Evolutionary conservation across 2,113 vertebrate species (phyloP).

Genomic region (Opisthocomus hoazin): DNA sequence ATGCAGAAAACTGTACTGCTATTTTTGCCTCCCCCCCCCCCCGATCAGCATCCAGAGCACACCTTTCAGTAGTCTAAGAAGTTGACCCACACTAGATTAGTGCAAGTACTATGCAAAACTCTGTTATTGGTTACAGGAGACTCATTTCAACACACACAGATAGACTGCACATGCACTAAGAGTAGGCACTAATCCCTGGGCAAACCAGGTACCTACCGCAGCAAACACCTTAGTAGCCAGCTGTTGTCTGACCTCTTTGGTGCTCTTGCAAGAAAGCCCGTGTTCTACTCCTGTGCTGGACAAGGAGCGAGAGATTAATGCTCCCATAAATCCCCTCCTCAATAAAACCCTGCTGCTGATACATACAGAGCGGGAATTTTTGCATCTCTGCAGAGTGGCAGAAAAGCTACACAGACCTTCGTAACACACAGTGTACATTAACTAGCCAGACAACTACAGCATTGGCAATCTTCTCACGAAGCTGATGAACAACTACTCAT

Average conservation of each 20-base stretch:
- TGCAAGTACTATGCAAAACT: background rate
- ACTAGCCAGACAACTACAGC: background rate
- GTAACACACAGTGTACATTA: background rate
- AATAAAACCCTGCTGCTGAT: background rate
- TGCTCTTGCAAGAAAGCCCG: background rate
- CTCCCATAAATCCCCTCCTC: background rate
- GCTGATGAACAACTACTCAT: background rate
- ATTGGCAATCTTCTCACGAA: background rate
- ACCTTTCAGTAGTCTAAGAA: background rate
- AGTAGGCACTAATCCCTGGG: background rate
- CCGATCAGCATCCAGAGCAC: fast-evolving
- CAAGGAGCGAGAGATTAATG: background rate
- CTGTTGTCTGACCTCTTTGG: background rate
- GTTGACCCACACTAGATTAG: background rate
- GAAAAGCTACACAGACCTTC: background rate
- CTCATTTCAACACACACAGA: background rate
- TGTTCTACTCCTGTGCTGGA: background rate
- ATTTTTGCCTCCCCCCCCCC: background rate
- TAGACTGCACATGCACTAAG: fast-evolving
- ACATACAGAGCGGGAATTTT: fast-evolving
- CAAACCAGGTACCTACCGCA: fast-evolving
- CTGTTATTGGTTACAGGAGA: background rate
- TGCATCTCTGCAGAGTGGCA: background rate
- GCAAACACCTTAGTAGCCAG: background rate
- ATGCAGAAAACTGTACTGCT: background rate